These are phyloP conservation scores for Eriosoma lanigerum DNA, from an alignment of 1,140 invertebrate species.

Conservation along the genomic window DNA sequence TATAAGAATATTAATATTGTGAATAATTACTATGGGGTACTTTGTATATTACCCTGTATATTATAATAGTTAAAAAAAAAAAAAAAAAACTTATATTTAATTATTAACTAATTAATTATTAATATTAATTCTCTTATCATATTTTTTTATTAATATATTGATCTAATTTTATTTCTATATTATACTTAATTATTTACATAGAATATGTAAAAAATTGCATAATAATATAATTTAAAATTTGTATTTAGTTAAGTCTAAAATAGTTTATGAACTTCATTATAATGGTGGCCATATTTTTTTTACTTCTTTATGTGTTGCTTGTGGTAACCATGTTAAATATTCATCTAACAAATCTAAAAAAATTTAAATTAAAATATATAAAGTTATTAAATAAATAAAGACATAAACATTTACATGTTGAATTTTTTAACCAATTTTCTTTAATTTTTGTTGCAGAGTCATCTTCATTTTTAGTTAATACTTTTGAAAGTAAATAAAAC, in stretches of 20 bases:
- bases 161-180: too few relatives aligned
- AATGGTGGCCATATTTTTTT: slow-evolving; percentile 69
- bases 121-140: too few relatives aligned
- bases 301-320: slow-evolving; percentile 71
- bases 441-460: slow-evolving; percentile 66
- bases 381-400: slow-evolving; percentile 50
- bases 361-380: slow-evolving; percentile 54
- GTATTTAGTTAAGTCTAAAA: not conserved
- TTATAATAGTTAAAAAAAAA: too few relatives aligned
- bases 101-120: too few relatives aligned
- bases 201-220: too few relatives aligned
- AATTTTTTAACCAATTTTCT: slow-evolving; percentile 69
- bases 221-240: too few relatives aligned
- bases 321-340: slow-evolving; percentile 79
- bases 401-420: slow-evolving; percentile 73
- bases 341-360: slow-evolving; percentile 73
- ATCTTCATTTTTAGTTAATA: slow-evolving; percentile 67
- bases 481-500: slow-evolving; percentile 75
- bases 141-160: too few relatives aligned
- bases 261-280: not conserved
- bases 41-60: too few relatives aligned
- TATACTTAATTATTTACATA: too few relatives aligned
- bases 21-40: too few relatives aligned
- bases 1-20: too few relatives aligned
- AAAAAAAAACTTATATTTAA: too few relatives aligned